A percentile compares a stretch with the other conserved stretches of the same genome.
phyloP scores from a whole-genome alignment of 1,140 invertebrate genomes.

The Nasonia giraulti region DNA sequence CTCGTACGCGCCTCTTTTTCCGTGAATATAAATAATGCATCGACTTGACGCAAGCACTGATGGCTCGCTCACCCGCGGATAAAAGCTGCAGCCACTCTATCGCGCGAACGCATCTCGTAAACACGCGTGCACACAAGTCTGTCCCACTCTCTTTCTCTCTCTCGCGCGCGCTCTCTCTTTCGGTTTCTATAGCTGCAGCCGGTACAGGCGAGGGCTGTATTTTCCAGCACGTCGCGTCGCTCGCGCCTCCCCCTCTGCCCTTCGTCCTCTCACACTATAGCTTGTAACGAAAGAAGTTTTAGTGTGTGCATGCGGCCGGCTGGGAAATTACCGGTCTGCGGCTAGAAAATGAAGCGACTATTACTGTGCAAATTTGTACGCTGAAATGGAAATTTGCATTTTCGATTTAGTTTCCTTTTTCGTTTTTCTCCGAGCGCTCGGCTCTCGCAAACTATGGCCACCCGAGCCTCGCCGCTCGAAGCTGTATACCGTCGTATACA shows the following conservation, averaged over 20 bases:
- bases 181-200: background rate
- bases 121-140: slow-evolving; percentile 1
- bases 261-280: background rate
- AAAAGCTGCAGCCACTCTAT: slow-evolving; percentile 18
- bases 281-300: background rate
- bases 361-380: slow-evolving; percentile 1
- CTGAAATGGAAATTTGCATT: slow-evolving; percentile 1
- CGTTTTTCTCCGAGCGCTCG: background rate
- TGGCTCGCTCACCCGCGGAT: background rate
- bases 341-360: slow-evolving; percentile 1
- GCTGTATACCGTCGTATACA: too few species aligned
- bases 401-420: slow-evolving; percentile 1
- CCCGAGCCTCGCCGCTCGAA: background rate
- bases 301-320: background rate
- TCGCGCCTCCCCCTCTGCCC: background rate
- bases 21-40: slow-evolving; percentile 42
- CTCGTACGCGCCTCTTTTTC: slow-evolving; percentile 1
- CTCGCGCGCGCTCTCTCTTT: background rate
- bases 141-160: background rate
- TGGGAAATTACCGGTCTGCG: background rate
- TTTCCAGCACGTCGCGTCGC: background rate
- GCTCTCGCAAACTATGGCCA: background rate
- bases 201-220: background rate
- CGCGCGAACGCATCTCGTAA: slow-evolving; percentile 1
- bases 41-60: slow-evolving; percentile 5